Base-by-base conservation (phyloP, 2,888 invertebrate genomes). In the Folsomia candida region DNA sequence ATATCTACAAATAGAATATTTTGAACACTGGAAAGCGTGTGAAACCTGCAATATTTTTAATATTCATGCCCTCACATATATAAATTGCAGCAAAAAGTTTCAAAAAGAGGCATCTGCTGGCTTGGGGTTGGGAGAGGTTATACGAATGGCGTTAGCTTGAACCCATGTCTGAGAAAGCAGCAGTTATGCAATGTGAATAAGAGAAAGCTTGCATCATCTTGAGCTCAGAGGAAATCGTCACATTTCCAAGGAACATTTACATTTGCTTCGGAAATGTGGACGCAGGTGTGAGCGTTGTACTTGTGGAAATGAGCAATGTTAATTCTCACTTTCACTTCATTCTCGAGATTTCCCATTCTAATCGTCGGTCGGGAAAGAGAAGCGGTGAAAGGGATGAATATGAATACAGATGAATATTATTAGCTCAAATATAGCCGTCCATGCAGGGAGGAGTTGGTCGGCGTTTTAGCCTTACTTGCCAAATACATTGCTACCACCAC, bases 271-370 rank as follows among this genome's bases (percentile, higher is more conserved):
- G 37, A 37, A 54, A 54, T 54, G 54, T 54, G 54, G 54, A 20
- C 6, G 20, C 54, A 54, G 28, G 61, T 26, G 28, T 60, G 22
- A 25, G 14, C 57, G 26, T 25, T 24, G 26, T 4, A 9, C 20
- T 4, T 54, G 60, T 26, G 24, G 60, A 60, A 20, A 60, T 72
- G 72, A 66, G 64, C 54, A 67, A 69, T 72, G 63, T 69, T 72
- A 72, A 72, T 72, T 72, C 72, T 63, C 66, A 68, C 60, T 69
- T n/a, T 72, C 72, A 72, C 69, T 72, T 72, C 69, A 67, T 24
- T 51, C 9, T 29, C 26, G 18, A 57, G 66, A 67, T 61, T 65
- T 64, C 69, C 58, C 37, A 27, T 63, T 62, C 70, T 54, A 54
- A 22, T 54, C 18, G 22, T 54, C 54, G 11, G 4, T 22, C 11